Percentiles rank a stretch among this genome's conserved stretches.
These are phyloP conservation scores for Hylia prasina DNA, from an alignment of 2,113 vertebrate species.

Conservation along the genomic window DNA sequence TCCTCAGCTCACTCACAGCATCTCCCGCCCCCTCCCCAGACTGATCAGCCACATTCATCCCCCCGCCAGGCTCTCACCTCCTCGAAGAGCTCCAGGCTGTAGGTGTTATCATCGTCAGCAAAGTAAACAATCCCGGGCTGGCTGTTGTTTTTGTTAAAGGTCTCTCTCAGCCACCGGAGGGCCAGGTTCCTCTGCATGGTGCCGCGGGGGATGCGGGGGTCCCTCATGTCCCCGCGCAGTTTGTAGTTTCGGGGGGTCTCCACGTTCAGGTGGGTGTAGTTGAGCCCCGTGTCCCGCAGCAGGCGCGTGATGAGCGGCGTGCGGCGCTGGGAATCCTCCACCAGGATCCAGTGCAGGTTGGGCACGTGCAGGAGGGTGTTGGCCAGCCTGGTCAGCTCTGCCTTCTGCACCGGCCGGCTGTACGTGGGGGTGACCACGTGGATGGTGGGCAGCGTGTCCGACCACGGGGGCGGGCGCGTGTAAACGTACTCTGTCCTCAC, in stretches of 20 bases:
- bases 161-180: conserved; percentile 93
- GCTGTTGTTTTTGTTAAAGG: conserved; percentile 88
- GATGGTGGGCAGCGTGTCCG: conserved; percentile 94
- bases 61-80: conserved; percentile 77
- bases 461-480: conserved; percentile 94
- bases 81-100: conserved; percentile 98
- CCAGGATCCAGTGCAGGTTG: conserved; percentile 98
- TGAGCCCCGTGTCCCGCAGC: conserved; percentile 90
- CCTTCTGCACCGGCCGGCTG: conserved; percentile 95
- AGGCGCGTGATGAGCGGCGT: conserved; percentile 87
- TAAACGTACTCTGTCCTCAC: conserved; percentile 98
- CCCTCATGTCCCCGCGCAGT: conserved; percentile 87
- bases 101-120: conserved; percentile 95
- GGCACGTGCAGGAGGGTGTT: conserved; percentile 95
- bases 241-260: conserved; percentile 98
- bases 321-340: conserved; percentile 92
- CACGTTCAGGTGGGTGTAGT: conserved; percentile 98
- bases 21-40: not conserved
- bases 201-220: conserved; percentile 92
- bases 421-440: conserved; percentile 97
- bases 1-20: not conserved
- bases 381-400: conserved; percentile 91
- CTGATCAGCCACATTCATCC: not conserved
- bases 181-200: conserved; percentile 99
- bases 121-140: conserved; percentile 95